Evolutionary conservation across 2,797 vertebrate species (phyloP), one percentile per base, ranked within the genome.

Genomic region (Otolemur crassicaudatus): DNA sequence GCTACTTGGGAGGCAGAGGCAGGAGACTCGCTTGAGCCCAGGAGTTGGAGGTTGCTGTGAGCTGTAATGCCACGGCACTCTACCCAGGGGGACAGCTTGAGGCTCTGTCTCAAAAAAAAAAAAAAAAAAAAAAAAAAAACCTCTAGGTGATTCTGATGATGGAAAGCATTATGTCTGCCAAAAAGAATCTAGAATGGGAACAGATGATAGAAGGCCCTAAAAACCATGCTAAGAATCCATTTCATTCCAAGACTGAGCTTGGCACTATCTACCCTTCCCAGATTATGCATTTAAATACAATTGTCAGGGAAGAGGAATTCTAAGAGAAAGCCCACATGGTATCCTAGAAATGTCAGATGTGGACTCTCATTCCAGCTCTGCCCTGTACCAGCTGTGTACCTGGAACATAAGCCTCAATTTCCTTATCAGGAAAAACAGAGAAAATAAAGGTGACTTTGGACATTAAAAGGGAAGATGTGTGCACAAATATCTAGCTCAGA

Each of bases 321-420:
- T 93, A 83, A 73, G 58, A 92, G 73, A 63, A 82, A 84, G 37
- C 5, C 29, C 20, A 65, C 22, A 1, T 46, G 49, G 53, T 37
- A 13, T 84, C 61, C 72, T 81, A 67, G 77, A 92, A 92, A 95
- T 76, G 70, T 40, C 90, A 96, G 53, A 79, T 46, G 73, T 10
- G 34, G 43, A n/a, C 22, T 91, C 20, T 82, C 25, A 11, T 87
- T 90, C 27, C 16, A 75, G 58, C 37, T 85, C 40, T 76, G 29
- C 10, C 43, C 73, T 67, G 79, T 31, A 31, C 40, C 73, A 79
- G 23, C n/a, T 43, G 7, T 40, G 29, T 90, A 70, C 49, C 40
- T 20, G 19, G 76, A 43, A 4, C 34, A 13, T 58, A 61, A 81
- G 27, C 27, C 29, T 95, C 40, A 43, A 69, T 72, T 92, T 92